Evolutionary conservation across 2,113 vertebrate species (phyloP).

Genomic region (Talpa occidentalis): DNA sequence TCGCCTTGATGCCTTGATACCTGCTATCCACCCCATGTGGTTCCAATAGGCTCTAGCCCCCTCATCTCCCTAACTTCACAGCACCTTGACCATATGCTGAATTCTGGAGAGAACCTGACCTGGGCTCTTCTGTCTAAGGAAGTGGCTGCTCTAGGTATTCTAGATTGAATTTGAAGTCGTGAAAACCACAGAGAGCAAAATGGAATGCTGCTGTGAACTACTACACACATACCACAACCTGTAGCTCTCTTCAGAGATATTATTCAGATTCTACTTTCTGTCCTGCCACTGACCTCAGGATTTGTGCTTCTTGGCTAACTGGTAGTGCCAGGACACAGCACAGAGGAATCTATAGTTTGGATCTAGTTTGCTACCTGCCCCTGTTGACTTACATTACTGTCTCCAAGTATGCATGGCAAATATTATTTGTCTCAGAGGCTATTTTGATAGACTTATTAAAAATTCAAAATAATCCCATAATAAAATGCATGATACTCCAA

Average conservation of each 20-base stretch:
- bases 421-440: not conserved
- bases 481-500: not conserved
- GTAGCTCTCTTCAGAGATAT: not conserved
- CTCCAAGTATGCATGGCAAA: not conserved
- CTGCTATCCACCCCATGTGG: not conserved
- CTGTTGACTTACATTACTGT: not conserved
- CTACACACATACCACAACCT: fast-evolving
- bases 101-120: not conserved
- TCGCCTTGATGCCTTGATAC: not conserved
- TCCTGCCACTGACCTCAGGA: not conserved
- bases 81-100: not conserved
- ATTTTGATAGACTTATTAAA: not conserved
- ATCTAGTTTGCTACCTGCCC: not conserved
- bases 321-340: not conserved
- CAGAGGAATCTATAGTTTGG: not conserved
- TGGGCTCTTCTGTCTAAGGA: not conserved
- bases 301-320: not conserved
- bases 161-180: not conserved
- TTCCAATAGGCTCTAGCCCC: not conserved
- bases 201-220: not conserved
- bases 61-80: not conserved
- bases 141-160: not conserved
- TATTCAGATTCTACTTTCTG: not conserved
- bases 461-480: not conserved
- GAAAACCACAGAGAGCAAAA: not conserved